phyloP scores from a whole-genome alignment of 2,888 invertebrate genomes.

The Eupithecia subumbrata region DNA sequence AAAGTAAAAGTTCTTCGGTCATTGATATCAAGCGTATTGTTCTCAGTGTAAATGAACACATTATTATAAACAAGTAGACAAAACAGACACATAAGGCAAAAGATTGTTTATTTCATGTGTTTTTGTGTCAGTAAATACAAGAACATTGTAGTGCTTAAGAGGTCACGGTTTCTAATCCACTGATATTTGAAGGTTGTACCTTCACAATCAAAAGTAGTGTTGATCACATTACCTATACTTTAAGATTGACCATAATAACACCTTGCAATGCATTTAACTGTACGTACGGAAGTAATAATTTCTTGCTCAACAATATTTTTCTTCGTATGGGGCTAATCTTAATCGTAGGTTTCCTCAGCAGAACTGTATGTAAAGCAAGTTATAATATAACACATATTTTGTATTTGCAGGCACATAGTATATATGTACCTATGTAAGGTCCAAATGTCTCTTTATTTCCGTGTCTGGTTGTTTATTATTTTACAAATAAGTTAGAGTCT shows the following conservation, averaged over 20 bases:
- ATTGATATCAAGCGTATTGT: slow-evolving; percentile 51
- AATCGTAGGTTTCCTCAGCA: background rate
- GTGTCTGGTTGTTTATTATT: background rate
- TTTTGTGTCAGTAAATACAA: background rate
- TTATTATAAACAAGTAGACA: slow-evolving; percentile 51
- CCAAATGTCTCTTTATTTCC: background rate
- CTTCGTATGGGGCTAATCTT: slow-evolving; percentile 6
- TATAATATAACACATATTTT: background rate
- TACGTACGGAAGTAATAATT: slow-evolving; percentile 20
- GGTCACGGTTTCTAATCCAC: slow-evolving; percentile 7
- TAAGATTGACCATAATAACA: slow-evolving; percentile 17
- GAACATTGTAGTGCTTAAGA: slow-evolving; percentile 1
- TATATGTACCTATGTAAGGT: background rate
- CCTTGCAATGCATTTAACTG: slow-evolving; percentile 10
- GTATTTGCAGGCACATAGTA: background rate
- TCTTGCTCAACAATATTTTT: slow-evolving; percentile 13
- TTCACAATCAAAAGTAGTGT: slow-evolving; percentile 2
- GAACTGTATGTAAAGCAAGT: background rate
- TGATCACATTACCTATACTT: slow-evolving; percentile 1
- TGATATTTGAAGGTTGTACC: slow-evolving; percentile 8
- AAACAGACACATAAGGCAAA: slow-evolving; percentile 45
- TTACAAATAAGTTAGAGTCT: background rate
- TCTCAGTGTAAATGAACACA: slow-evolving; percentile 53
- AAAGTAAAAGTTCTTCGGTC: slow-evolving; percentile 50
- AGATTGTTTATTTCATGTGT: background rate